These are phyloP conservation scores for Chiroxiphia lanceolata DNA, from an alignment of 2,797 vertebrate species.

Conservation along the genomic window DNA sequence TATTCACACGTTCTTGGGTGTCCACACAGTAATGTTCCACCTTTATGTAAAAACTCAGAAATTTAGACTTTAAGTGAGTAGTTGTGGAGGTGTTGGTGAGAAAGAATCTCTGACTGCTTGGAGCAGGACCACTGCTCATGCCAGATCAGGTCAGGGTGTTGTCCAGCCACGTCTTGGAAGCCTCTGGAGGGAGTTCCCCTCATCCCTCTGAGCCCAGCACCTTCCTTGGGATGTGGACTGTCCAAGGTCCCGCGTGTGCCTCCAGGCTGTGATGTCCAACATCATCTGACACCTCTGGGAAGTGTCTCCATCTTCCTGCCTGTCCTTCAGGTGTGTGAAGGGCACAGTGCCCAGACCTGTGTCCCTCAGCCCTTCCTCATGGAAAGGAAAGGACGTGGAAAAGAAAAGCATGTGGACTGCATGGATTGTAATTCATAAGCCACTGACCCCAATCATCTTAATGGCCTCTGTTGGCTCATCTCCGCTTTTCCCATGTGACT, in stretches of 20 bases:
- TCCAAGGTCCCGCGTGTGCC: neutral
- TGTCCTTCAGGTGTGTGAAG: neutral
- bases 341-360: neutral
- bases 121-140: neutral
- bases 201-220: neutral
- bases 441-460: neutral
- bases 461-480: neutral
- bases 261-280: neutral
- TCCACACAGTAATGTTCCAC: neutral
- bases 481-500: neutral
- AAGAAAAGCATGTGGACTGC: accelerated
- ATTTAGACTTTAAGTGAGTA: neutral
- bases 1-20: neutral
- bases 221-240: neutral
- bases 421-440: neutral
- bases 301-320: neutral
- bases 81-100: neutral
- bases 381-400: neutral
- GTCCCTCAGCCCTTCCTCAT: neutral
- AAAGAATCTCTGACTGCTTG: neutral
- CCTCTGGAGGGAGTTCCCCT: neutral
- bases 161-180: neutral
- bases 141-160: neutral
- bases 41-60: neutral
- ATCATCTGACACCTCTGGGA: too few species aligned